phyloP scores from a whole-genome alignment of 2,113 vertebrate species.

The Steatornis caripensis region DNA sequence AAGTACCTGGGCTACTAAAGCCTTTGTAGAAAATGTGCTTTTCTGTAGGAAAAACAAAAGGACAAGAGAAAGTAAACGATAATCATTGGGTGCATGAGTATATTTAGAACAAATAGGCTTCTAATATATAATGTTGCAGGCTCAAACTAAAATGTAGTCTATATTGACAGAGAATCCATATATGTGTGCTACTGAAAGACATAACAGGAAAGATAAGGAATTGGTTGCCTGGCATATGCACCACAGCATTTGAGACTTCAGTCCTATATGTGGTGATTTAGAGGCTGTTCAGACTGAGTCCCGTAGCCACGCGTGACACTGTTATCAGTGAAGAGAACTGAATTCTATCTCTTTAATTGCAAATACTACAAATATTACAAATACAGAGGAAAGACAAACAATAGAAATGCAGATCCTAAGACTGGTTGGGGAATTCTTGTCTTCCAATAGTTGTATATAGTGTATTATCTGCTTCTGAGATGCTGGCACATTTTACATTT shows the following conservation, averaged over 20 bases:
- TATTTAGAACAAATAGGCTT: neutral
- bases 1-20: neutral
- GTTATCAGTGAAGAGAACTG: neutral
- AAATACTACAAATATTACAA: neutral
- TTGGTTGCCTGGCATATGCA: neutral
- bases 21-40: neutral
- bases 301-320: neutral
- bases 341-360: neutral
- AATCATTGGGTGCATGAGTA: neutral
- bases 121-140: neutral
- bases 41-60: neutral
- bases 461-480: neutral
- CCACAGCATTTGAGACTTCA: neutral
- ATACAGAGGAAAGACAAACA: neutral
- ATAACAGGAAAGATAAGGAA: neutral
- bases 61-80: neutral
- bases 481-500: neutral
- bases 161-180: neutral
- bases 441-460: neutral
- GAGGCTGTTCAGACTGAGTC: neutral
- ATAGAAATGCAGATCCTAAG: neutral
- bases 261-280: neutral
- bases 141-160: neutral
- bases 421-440: neutral
- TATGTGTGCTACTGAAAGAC: neutral